Percentiles rank a stretch among this genome's conserved stretches.
Evolutionary conservation across 1,140 invertebrate genomes (phyloP).

Genomic region (Argopecten irradians): DNA sequence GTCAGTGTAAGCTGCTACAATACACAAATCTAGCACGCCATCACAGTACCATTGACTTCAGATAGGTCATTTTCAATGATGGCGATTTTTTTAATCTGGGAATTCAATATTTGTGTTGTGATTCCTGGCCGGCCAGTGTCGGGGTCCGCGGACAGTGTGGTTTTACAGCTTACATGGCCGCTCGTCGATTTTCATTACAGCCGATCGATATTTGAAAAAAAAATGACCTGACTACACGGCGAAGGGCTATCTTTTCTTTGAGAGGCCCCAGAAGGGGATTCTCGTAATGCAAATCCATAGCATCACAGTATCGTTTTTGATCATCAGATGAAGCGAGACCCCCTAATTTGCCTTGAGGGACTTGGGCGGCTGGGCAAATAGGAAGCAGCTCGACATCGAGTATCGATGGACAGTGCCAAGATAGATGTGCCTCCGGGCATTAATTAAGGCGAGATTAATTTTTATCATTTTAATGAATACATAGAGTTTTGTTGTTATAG

Average conservation of each 20-base stretch:
- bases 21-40: constrained; percentile 13
- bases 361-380: constrained; percentile 4
- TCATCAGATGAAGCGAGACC: background rate
- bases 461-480: constrained; percentile 23
- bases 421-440: constrained; percentile 20
- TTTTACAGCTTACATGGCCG: background rate
- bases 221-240: constrained; percentile 20
- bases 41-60: background rate
- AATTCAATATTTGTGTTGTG: constrained; percentile 23
- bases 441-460: constrained; percentile 18
- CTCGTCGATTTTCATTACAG: constrained; percentile 21
- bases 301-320: background rate
- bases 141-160: background rate
- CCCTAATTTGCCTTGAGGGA: background rate
- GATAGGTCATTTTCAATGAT: constrained; percentile 22
- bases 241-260: background rate
- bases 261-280: background rate
- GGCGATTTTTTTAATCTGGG: constrained; percentile 21
- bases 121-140: background rate
- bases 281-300: background rate
- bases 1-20: constrained; percentile 8
- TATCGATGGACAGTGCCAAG: background rate
- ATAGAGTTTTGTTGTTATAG: constrained; percentile 23
- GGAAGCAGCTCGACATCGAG: background rate
- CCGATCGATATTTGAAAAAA: constrained; percentile 12